Evolutionary conservation across 2,888 invertebrate species (phyloP).

Genomic region (Lycaena phlaeas): DNA sequence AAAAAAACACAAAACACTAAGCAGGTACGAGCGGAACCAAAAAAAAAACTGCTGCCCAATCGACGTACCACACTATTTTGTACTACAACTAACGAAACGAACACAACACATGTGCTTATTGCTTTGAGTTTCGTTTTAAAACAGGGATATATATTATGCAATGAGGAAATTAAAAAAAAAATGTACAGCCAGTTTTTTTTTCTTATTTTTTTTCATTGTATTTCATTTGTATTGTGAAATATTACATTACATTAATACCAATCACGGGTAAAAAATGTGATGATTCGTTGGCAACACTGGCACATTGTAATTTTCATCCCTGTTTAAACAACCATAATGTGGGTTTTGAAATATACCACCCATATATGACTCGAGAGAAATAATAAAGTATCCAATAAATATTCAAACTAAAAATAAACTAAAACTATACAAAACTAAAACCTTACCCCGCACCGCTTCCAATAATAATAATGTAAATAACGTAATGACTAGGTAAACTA

Average conservation of each 20-base stretch:
- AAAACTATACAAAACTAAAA: conserved; percentile 10
- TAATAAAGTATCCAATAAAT: conserved; percentile 7
- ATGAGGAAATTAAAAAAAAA: too few relatives aligned
- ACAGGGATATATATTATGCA: not conserved
- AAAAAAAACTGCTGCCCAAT: conserved; percentile 31
- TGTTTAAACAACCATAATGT: conserved; percentile 14
- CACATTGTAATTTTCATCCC: too few relatives aligned
- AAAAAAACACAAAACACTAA: conserved; percentile 41
- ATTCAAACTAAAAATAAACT: not conserved
- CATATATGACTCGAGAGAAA: not conserved
- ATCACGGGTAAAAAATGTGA: too few relatives aligned
- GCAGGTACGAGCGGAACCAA: conserved; percentile 46
- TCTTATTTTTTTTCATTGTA: too few relatives aligned
- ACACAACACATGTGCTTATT: not conserved
- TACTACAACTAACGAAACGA: conserved; percentile 32
- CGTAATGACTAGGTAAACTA: conserved; percentile 68
- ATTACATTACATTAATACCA: too few relatives aligned
- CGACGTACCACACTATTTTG: conserved; percentile 38
- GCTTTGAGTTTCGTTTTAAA: not conserved
- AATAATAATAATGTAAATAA: conserved; percentile 15
- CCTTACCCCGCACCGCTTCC: conserved; percentile 8
- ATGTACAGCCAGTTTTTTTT: too few relatives aligned
- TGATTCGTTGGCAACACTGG: too few relatives aligned
- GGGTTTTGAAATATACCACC: conserved; percentile 4
- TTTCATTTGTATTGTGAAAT: too few relatives aligned